These are phyloP conservation scores for Muntiacus muntjak DNA, from an alignment of 2,113 vertebrate species.

Conservation along the genomic window DNA sequence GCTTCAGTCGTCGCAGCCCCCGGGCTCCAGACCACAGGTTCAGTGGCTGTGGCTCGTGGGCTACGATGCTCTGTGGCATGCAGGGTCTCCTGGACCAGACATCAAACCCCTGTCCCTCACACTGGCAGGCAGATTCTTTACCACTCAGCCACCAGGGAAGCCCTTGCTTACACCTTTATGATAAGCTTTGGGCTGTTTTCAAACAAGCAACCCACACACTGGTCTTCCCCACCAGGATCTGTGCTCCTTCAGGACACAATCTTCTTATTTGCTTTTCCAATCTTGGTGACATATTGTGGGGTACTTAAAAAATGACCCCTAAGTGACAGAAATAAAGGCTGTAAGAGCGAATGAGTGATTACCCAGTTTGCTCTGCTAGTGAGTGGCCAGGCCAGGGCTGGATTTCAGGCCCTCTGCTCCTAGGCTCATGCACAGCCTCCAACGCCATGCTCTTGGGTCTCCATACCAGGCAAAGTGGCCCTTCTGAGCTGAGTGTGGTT, in stretches of 20 bases:
- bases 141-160: background rate
- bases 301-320: background rate
- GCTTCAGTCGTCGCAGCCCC: background rate
- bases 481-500: background rate
- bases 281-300: background rate
- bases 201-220: rapidly evolving
- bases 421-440: too few species aligned
- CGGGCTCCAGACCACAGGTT: background rate
- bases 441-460: background rate
- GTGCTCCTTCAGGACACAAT: background rate
- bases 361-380: background rate
- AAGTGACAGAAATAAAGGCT: background rate
- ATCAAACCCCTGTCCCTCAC: background rate
- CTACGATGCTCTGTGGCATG: background rate
- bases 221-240: background rate
- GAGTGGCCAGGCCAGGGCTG: background rate
- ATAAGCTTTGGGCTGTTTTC: background rate
- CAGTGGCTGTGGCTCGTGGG: background rate
- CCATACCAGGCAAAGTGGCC: background rate
- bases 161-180: background rate
- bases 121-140: background rate
- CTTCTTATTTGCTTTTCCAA: background rate
- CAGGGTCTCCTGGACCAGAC: background rate
- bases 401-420: background rate
- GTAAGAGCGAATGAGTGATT: too few species aligned